phyloP scores from a whole-genome alignment of 2,888 invertebrate species.

The Microdon myrmicae region DNA sequence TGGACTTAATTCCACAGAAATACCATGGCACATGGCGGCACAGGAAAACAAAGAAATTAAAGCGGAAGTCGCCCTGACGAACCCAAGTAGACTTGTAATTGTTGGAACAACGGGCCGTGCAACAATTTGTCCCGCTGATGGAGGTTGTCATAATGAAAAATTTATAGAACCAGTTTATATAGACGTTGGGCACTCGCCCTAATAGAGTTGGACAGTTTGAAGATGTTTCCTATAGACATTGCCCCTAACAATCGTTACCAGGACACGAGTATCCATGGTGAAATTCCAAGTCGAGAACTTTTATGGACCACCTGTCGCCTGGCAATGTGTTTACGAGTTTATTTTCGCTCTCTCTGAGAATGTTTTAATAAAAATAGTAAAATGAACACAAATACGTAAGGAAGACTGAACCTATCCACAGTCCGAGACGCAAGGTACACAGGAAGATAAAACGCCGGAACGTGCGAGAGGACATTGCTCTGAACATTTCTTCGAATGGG shows the following conservation, averaged over 20 bases:
- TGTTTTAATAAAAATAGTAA: constrained; percentile 45
- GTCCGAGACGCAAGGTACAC: too few relatives aligned
- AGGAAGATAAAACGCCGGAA: too few relatives aligned
- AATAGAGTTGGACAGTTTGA: constrained; percentile 25
- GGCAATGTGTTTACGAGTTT: constrained; percentile 34
- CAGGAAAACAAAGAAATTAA: constrained; percentile 27
- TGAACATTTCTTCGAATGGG: too few relatives aligned
- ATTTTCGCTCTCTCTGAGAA: constrained; percentile 19
- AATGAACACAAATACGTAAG: too few relatives aligned
- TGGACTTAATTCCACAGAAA: constrained; percentile 42
- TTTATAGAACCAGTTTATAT: constrained; percentile 17
- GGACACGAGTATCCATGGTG: constrained; percentile 57
- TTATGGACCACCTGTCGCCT: constrained; percentile 62
- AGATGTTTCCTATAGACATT: too few relatives aligned
- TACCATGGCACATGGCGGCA: constrained; percentile 30
- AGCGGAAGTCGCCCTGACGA: constrained; percentile 29
- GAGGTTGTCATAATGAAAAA: constrained; percentile 5
- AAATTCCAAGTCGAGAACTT: constrained; percentile 59
- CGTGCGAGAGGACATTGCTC: too few relatives aligned
- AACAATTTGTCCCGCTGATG: constrained; percentile 39
- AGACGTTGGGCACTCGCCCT: constrained; percentile 20
- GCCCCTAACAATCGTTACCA: constrained; percentile 15
- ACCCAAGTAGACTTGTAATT: constrained; percentile 20
- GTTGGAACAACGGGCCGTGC: constrained; percentile 26
- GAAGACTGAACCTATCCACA: too few relatives aligned